Conservation (phyloP, 2,888 invertebrate species). For the Prosapia bicincta region DNA sequence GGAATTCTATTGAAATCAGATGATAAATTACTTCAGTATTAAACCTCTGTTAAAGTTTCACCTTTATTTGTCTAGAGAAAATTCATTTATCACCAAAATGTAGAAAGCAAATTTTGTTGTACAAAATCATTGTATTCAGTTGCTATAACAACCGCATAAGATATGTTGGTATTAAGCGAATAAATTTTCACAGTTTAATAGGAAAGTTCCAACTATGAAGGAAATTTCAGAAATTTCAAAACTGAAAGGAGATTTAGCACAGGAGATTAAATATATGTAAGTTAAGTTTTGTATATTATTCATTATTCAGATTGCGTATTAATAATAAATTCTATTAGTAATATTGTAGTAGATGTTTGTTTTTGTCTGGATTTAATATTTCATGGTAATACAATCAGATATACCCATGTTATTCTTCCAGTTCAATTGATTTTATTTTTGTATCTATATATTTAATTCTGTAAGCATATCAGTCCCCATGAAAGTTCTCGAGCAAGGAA, state of each 20-base stretch:
- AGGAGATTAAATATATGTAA: background rate
- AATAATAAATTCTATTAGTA: too few relatives aligned
- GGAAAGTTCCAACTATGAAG: background rate
- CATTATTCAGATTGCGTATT: background rate
- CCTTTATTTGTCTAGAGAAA: background rate
- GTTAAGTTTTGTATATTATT: background rate
- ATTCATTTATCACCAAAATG: background rate
- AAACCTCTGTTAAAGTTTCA: background rate
- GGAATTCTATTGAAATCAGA: background rate
- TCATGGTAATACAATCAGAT: too few relatives aligned
- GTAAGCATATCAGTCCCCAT: too few relatives aligned
- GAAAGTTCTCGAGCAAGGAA: too few relatives aligned
- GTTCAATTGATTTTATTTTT: too few relatives aligned
- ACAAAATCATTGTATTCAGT: background rate
- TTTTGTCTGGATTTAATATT: too few relatives aligned
- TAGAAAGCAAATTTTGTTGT: background rate
- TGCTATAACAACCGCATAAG: background rate
- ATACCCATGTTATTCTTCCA: too few relatives aligned
- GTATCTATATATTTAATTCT: too few relatives aligned
- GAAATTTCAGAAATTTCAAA: background rate
- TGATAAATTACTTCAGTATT: background rate
- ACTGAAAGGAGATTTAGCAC: background rate
- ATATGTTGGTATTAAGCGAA: background rate
- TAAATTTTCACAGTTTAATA: background rate
- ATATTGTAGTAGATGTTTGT: too few relatives aligned